These are phyloP conservation scores for Petrocephalus zakoni DNA, from an alignment of 2,113 vertebrate species.

Conservation along the genomic window DNA sequence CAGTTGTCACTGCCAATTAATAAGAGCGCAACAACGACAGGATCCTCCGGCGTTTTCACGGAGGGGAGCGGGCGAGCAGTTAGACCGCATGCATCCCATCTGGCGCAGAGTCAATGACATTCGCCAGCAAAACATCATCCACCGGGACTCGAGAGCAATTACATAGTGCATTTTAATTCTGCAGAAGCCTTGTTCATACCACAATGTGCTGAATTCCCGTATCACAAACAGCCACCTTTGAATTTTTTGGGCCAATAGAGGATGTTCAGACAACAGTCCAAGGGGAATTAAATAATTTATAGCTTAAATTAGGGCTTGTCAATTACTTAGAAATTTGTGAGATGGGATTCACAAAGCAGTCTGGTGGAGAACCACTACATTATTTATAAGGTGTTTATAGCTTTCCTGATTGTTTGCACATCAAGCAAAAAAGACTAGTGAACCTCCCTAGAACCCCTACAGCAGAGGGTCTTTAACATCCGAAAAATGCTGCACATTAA, in stretches of 20 bases:
- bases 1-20: conserved; percentile 11
- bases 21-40: neutral
- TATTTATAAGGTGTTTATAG: neutral
- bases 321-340: neutral
- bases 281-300: neutral
- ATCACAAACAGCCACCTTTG: neutral
- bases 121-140: neutral
- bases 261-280: neutral
- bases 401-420: neutral
- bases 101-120: neutral
- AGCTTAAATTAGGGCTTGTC: neutral
- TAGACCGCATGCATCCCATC: neutral
- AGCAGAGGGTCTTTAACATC: neutral
- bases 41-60: conserved; percentile 2
- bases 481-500: neutral
- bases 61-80: neutral
- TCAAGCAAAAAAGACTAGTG: neutral
- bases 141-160: neutral
- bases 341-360: neutral
- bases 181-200: neutral
- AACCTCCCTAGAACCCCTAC: neutral
- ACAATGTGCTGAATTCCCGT: neutral
- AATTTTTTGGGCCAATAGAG: neutral
- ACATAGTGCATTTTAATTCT: conserved; percentile 8
- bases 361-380: neutral